These are phyloP conservation scores for Choristoneura fumiferana DNA, from an alignment of 1,140 invertebrate genomes.

Conservation along the genomic window DNA sequence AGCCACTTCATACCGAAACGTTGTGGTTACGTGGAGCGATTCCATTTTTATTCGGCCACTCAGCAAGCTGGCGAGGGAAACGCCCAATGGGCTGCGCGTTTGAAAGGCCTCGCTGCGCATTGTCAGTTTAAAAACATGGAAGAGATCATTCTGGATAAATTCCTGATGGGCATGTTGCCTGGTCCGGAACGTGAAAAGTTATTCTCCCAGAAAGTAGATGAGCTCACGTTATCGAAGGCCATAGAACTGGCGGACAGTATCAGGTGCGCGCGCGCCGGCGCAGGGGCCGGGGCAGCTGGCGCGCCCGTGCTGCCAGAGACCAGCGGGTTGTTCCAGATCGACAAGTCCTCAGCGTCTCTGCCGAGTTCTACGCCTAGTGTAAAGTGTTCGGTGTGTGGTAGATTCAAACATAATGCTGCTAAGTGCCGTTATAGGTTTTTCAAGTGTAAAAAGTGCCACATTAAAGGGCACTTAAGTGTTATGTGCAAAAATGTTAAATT, in stretches of 20 bases:
- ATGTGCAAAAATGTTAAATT: constrained; percentile 20
- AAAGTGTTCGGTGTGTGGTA: background rate
- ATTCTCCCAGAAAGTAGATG: constrained; percentile 9
- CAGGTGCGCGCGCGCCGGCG: background rate
- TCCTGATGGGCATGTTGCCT: constrained; percentile 19
- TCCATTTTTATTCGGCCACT: background rate
- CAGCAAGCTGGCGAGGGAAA: background rate
- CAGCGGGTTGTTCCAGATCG: background rate
- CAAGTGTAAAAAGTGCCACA: constrained; percentile 16
- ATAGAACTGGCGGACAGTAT: background rate
- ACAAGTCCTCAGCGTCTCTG: background rate
- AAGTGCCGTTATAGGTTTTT: background rate
- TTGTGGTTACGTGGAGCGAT: background rate
- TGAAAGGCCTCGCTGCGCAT: background rate
- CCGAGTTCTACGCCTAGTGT: background rate
- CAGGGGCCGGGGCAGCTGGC: background rate
- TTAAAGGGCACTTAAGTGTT: constrained; percentile 20
- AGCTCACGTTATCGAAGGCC: background rate
- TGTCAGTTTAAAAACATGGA: background rate
- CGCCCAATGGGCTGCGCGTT: background rate
- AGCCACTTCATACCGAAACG: background rate
- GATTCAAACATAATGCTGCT: background rate
- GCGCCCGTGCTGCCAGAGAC: background rate
- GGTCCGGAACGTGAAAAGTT: constrained; percentile 21
- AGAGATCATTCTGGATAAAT: constrained; percentile 6